A percentile compares a stretch with the other conserved stretches of the same genome.
Conservation (phyloP, 2,113 vertebrate species). For the Mustela lutreola region DNA sequence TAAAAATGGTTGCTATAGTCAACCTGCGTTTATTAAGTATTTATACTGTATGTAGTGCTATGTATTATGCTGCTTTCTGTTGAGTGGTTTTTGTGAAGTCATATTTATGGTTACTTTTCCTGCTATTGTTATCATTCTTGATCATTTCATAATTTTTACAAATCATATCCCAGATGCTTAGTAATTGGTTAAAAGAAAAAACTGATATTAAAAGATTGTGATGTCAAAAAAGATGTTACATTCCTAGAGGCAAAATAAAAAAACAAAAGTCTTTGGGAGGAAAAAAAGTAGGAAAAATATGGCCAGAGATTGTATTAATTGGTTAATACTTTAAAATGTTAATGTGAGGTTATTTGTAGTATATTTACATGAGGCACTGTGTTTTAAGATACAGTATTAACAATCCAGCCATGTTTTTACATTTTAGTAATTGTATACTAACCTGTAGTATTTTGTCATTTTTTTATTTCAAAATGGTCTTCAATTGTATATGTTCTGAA, state of each 20-base stretch:
- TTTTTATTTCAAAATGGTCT: constrained; percentile 61
- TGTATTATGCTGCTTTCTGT: neutral
- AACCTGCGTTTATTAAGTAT: neutral
- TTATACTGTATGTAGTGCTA: neutral
- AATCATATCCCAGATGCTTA: neutral
- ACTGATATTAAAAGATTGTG: constrained; percentile 21
- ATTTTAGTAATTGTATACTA: constrained; percentile 27
- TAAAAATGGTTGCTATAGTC: neutral
- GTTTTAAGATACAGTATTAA: constrained; percentile 57
- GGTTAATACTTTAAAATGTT: constrained; percentile 28
- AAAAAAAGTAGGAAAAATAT: constrained; percentile 59
- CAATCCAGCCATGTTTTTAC: constrained; percentile 46
- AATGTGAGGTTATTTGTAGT: constrained; percentile 30
- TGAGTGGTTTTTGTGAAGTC: constrained; percentile 30
- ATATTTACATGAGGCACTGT: constrained; percentile 19
- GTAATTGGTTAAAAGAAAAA: constrained; percentile 28
- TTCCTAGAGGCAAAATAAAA: constrained; percentile 76
- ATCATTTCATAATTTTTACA: constrained; percentile 58
- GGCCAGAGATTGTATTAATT: constrained; percentile 63
- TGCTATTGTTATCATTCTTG: constrained; percentile 31
- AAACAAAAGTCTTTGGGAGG: constrained; percentile 59
- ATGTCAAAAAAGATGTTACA: constrained; percentile 76
- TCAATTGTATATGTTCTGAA: constrained; percentile 9
- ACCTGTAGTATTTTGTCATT: constrained; percentile 1
- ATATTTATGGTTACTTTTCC: constrained; percentile 30